Conservation (phyloP, 2,797 vertebrate species). For the Typhlichthys subterraneus region DNA sequence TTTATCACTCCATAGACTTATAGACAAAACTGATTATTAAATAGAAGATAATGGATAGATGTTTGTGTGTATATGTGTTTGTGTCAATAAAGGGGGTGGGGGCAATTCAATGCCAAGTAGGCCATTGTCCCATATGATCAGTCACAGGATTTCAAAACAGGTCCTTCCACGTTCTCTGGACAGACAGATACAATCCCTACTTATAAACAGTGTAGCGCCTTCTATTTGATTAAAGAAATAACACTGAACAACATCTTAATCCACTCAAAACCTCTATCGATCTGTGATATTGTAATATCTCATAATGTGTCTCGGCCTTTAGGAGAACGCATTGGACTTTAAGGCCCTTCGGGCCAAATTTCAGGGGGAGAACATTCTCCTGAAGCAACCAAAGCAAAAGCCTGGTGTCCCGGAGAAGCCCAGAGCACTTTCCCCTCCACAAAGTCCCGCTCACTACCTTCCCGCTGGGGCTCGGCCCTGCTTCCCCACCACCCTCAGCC, state of each 20-base stretch:
- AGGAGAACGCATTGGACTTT: constrained; percentile 83
- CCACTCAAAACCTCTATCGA: neutral
- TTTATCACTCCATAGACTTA: neutral
- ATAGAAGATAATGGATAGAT: neutral
- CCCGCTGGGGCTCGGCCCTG: constrained; percentile 68
- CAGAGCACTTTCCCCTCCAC: constrained; percentile 38
- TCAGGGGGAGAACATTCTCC: constrained; percentile 70
- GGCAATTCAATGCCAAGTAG: neutral
- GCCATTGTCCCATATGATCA: neutral
- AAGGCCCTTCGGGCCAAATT: constrained; percentile 84
- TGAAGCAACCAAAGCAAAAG: constrained; percentile 60
- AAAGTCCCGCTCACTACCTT: constrained; percentile 54
- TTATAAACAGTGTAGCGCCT: neutral
- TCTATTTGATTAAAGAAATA: too few relatives aligned
- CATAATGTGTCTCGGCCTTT: constrained; percentile 22
- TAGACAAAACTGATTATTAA: too few relatives aligned
- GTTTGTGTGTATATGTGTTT: neutral
- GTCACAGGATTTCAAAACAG: constrained; percentile 9
- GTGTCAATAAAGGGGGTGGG: neutral
- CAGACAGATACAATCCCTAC: constrained; percentile 2
- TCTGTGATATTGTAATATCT: neutral
- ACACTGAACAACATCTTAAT: too few relatives aligned
- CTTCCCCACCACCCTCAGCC: constrained; percentile 69
- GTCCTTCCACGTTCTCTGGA: constrained; percentile 3
- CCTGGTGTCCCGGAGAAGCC: constrained; percentile 63